phyloP scores from a whole-genome alignment of 1,140 invertebrate species.

The Bombus sibiricus region DNA sequence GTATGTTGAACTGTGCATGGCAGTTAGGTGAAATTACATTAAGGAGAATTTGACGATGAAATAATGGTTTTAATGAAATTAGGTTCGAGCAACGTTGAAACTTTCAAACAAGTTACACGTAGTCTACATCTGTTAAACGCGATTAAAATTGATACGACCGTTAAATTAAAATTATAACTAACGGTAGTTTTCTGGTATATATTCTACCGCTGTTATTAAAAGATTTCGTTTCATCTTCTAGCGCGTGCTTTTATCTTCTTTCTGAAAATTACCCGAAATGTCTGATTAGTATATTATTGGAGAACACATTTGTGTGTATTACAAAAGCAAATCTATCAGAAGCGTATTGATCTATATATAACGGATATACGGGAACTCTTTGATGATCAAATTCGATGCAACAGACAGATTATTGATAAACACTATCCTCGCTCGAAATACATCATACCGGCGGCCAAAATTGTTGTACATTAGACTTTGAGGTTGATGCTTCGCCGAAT shows the following conservation, averaged over 20 bases:
- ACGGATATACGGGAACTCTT: neutral
- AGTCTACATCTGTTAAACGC: no score
- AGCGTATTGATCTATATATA: neutral
- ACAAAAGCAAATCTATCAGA: neutral
- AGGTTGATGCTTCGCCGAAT: neutral
- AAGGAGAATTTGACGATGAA: no score
- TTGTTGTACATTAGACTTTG: neutral
- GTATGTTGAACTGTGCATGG: neutral
- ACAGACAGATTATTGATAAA: constrained; percentile 48
- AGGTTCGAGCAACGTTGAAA: no score
- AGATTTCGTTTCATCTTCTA: no score
- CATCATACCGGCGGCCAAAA: neutral
- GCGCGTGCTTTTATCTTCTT: neutral
- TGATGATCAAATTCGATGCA: constrained; percentile 6
- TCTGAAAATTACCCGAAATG: neutral
- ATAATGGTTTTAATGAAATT: no score
- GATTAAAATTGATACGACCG: no score
- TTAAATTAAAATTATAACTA: no score
- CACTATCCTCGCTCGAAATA: neutral
- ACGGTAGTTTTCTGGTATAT: no score
- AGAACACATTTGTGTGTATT: neutral
- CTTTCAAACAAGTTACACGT: no score
- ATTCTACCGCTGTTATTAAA: no score
- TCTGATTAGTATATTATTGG: neutral
- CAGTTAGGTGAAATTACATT: neutral